A percentile compares a stretch with the other conserved stretches of the same genome.
Conservation (phyloP, 2,888 invertebrate species). For the Endotricha flammealis region DNA sequence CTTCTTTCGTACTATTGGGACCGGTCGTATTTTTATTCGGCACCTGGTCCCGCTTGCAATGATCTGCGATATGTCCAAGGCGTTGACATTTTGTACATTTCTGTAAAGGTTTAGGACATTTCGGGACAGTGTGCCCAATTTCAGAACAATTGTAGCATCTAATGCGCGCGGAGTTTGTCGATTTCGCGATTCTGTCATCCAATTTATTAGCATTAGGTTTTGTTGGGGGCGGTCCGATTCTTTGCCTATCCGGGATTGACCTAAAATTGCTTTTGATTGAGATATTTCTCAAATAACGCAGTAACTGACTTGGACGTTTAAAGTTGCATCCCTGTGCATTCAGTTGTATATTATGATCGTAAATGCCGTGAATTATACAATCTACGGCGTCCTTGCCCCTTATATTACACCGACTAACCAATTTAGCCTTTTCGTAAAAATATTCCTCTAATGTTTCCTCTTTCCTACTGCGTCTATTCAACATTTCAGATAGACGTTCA, state of each 20-base stretch:
- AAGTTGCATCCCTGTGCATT: too few species aligned
- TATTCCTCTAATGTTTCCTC: slow-evolving; percentile 16
- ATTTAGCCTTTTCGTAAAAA: slow-evolving; percentile 15
- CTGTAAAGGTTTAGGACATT: background rate
- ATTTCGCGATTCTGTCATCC: background rate
- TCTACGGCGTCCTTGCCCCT: slow-evolving; percentile 11
- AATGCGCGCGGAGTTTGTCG: background rate
- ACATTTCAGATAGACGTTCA: slow-evolving; percentile 13
- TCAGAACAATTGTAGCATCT: slow-evolving; percentile 5
- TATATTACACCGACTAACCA: slow-evolving; percentile 7
- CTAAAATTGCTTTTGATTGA: background rate
- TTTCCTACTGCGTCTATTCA: slow-evolving; percentile 10
- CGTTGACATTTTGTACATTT: slow-evolving; percentile 1
- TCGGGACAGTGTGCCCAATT: slow-evolving; percentile 3
- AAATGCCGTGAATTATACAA: slow-evolving; percentile 12
- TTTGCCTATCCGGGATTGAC: too few species aligned
- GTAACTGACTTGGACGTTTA: too few species aligned
- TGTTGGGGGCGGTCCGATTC: too few species aligned
- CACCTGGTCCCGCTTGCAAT: slow-evolving; percentile 1
- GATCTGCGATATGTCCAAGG: background rate
- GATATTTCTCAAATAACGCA: slow-evolving; percentile 4
- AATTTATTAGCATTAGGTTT: too few species aligned
- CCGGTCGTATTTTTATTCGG: background rate
- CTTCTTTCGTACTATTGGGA: background rate
- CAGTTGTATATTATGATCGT: slow-evolving; percentile 11